Evolutionary conservation across 2,113 vertebrate genomes (phyloP).

Genomic region (Petrocephalus zakoni): DNA sequence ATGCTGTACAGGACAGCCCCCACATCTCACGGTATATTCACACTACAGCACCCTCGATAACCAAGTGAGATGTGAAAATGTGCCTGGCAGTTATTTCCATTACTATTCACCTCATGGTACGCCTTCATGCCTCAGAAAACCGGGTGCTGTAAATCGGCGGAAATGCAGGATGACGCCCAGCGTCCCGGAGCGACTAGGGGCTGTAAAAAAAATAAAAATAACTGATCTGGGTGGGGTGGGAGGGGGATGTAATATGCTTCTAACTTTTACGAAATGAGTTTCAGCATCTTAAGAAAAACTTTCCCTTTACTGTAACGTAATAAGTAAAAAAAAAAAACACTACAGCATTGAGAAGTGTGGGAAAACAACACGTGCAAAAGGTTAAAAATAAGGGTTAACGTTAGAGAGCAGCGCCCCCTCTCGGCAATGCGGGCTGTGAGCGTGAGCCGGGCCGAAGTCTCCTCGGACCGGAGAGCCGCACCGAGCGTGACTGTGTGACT

Average conservation of each 20-base stretch:
- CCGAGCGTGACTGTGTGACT: background rate
- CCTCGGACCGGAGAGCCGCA: background rate
- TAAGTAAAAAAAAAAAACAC: background rate
- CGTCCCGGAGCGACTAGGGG: no score
- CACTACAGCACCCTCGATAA: background rate
- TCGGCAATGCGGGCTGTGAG: background rate
- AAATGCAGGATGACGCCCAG: no score
- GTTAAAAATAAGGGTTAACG: background rate
- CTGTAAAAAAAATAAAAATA: no score
- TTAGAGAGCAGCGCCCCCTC: background rate
- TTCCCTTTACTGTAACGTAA: background rate
- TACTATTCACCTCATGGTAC: background rate
- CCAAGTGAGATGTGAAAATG: background rate
- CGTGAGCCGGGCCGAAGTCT: background rate
- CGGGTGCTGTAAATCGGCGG: no score
- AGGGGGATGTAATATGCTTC: no score
- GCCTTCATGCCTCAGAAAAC: background rate
- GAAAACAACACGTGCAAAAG: background rate
- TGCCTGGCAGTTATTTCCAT: background rate
- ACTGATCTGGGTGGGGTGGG: no score
- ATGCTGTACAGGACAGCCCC: background rate
- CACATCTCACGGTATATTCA: background rate
- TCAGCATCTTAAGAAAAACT: background rate
- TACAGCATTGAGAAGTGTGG: background rate
- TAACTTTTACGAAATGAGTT: background rate